Conservation (phyloP, 2,113 vertebrate genomes). For the Ictalurus punctatus region DNA sequence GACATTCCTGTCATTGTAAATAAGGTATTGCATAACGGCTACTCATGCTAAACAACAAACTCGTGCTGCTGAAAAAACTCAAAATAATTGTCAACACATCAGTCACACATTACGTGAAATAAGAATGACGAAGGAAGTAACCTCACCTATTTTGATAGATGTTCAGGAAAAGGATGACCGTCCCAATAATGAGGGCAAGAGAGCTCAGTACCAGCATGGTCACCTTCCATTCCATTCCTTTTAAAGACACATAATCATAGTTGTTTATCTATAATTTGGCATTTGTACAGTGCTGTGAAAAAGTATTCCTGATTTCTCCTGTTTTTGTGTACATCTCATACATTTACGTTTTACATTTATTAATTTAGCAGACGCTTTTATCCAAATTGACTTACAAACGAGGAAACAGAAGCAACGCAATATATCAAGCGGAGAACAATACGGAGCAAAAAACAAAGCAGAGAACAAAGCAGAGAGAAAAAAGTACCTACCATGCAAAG, state of each 20-base stretch:
- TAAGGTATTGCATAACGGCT: neutral
- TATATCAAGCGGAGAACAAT: no score
- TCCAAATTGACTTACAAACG: no score
- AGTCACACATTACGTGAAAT: neutral
- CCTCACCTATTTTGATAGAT: constrained; percentile 82
- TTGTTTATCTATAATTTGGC: neutral
- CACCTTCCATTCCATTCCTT: constrained; percentile 84
- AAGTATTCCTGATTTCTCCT: no score
- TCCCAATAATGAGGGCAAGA: constrained; percentile 80
- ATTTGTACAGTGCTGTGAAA: no score
- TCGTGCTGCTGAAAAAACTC: neutral
- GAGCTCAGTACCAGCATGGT: constrained; percentile 83
- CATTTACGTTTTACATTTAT: no score
- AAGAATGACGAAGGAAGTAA: neutral
- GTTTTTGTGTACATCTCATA: no score
- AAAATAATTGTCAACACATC: neutral
- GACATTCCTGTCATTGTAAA: neutral
- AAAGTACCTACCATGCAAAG: no score
- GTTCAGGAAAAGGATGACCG: constrained; percentile 79
- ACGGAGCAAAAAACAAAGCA: no score
- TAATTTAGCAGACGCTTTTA: no score
- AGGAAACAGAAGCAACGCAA: no score
- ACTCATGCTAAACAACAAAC: neutral
- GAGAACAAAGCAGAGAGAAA: no score
- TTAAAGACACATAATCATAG: constrained; percentile 32